phyloP scores from a whole-genome alignment of 2,113 vertebrate species.

The Malurus alboscapulatus region DNA sequence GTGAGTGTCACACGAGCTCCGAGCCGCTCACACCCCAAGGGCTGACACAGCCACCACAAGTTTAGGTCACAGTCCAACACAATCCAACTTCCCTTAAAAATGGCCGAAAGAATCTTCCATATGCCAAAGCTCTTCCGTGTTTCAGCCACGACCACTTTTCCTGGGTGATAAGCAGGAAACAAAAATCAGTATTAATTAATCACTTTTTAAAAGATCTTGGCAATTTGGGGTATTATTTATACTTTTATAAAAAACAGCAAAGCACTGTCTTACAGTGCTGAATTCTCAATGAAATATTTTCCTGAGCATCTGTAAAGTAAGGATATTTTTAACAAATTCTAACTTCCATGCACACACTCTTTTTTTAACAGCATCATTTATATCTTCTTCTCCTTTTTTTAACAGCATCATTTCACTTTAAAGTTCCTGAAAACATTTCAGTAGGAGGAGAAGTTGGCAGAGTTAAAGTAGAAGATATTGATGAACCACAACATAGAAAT shows the following conservation, averaged over 20 bases:
- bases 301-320: background rate
- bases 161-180: background rate
- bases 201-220: background rate
- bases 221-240: background rate
- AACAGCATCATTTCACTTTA: conserved; percentile 78
- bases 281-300: background rate
- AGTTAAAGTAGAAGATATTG: conserved; percentile 82
- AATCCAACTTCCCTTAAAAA: background rate
- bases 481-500: conserved; percentile 86
- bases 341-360: background rate
- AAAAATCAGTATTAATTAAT: background rate
- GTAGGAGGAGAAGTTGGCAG: conserved; percentile 76
- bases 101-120: background rate
- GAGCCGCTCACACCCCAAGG: background rate
- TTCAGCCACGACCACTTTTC: background rate
- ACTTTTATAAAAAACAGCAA: background rate
- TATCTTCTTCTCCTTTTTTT: background rate
- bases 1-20: conserved; percentile 65
- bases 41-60: fast-evolving
- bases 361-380: conserved; percentile 73
- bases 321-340: conserved; percentile 1
- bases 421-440: conserved; percentile 80
- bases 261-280: background rate
- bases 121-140: background rate
- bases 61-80: background rate